Evolutionary conservation across 2,888 invertebrate genomes (phyloP).

Genomic region (Meandrusa payeni): DNA sequence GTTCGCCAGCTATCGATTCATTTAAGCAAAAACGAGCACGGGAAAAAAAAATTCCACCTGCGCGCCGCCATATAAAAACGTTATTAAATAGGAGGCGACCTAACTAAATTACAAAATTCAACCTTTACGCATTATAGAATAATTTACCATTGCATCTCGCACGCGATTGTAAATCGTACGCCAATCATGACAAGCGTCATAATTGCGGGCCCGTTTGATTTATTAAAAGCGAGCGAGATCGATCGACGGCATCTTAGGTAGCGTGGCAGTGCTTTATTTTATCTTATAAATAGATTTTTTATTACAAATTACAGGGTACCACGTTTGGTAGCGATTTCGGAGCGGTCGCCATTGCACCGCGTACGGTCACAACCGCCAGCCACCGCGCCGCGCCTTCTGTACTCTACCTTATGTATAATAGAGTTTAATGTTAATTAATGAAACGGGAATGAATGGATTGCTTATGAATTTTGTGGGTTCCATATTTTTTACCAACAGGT

Average conservation of each 20-base stretch:
- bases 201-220: conserved; percentile 61
- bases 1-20: conserved; percentile 43
- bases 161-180: conserved; percentile 64
- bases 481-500: conserved; percentile 58
- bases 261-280: conserved; percentile 75
- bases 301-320: conserved; percentile 79
- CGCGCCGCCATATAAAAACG: conserved; percentile 60
- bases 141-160: conserved; percentile 60
- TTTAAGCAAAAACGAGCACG: conserved; percentile 42
- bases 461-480: conserved; percentile 55
- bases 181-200: conserved; percentile 68
- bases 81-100: conserved; percentile 79
- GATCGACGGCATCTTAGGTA: conserved; percentile 76
- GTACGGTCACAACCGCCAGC: conserved; percentile 51
- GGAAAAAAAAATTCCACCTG: conserved; percentile 67
- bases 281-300: conserved; percentile 81
- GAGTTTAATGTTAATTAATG: conserved; percentile 55
- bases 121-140: conserved; percentile 75
- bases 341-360: conserved; percentile 47
- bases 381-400: conserved; percentile 46
- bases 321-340: conserved; percentile 77
- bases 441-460: conserved; percentile 31
- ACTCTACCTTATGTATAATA: conserved; percentile 58
- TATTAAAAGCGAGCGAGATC: conserved; percentile 71
- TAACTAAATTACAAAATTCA: conserved; percentile 78